Conservation (phyloP, 2,888 invertebrate genomes). For the Macrophya alboannulata region DNA sequence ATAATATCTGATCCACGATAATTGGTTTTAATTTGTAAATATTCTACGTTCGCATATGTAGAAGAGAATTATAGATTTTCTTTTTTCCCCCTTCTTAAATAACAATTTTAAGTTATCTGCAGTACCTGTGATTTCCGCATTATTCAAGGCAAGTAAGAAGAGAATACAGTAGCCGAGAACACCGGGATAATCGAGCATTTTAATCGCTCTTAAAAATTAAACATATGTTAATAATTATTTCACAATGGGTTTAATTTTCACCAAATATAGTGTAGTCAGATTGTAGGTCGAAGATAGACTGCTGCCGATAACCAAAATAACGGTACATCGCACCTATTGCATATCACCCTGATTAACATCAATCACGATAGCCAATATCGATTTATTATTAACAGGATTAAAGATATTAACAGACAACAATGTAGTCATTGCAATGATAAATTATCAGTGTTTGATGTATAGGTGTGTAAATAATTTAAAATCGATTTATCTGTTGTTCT, state of each 20-base stretch:
- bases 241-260: not conserved
- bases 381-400: not conserved
- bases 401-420: not conserved
- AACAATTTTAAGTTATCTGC: not conserved
- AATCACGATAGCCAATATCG: not conserved
- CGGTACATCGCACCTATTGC: not conserved
- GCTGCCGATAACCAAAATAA: not conserved
- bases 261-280: not conserved
- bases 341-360: not conserved
- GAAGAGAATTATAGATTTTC: not conserved
- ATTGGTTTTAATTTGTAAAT: not conserved
- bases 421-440: not conserved
- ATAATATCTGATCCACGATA: not conserved
- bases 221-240: not conserved
- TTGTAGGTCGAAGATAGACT: not conserved
- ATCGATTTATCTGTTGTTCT: not conserved
- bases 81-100: not conserved
- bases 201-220: not conserved
- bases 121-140: slow-evolving; percentile 37
- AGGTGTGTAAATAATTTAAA: not conserved
- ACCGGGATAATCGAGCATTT: not conserved
- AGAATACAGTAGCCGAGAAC: not conserved
- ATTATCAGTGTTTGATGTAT: not conserved
- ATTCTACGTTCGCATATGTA: not conserved
- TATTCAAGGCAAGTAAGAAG: not conserved